Base-by-base conservation (phyloP, 2,797 vertebrate genomes). In the Tadarida brasiliensis region DNA sequence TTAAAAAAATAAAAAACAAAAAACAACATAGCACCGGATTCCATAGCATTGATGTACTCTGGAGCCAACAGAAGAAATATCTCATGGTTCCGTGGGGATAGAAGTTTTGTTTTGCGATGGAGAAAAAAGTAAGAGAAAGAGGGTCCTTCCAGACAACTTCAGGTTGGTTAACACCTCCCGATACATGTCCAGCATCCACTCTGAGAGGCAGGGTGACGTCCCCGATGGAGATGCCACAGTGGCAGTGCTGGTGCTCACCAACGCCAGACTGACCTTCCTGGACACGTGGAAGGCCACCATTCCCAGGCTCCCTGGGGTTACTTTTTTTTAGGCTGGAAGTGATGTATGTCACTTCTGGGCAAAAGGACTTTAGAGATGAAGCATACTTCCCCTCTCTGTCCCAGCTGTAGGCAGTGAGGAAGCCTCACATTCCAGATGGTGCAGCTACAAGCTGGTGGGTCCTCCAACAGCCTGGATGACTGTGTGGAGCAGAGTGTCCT, bases 261-360 rank as follows among this genome's bases (percentile, higher is more conserved):
- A 11, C 5, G 7, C 16, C 17, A n/a, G 61, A 16, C 26, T 91
- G 26, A 33, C 51, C 33, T 86, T 90, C 35, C 19, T 54, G 57
- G 17, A 16, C 0, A 16, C 0, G 0, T 20, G 65, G 15, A 81
- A 57, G 15, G 15, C 20, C 16, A 33, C 11, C 9, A 68, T 63
- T 26, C 59, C 65, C 39, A 81, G 61, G 24, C 4, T n/a, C 14
- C n/a, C 47, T 30, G 63, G 47, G 83, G 15, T 56, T 82, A 20
- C 22, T 14, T 35, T 47, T 51, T 22, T 85, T 39, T 63, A 26
- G 87, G 16, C 7, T 80, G 54, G 73, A 86, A 85, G 82, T 59
- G 11, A 17, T 22, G 1, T 11, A 8, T 6, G 17, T 56, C 28
- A 22, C 22, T 63, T 89, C 16, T 56, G 33, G 51, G 51, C 26